Evolutionary conservation across 1,140 invertebrate genomes (phyloP).

Genomic region (Andricus grossulariae): DNA sequence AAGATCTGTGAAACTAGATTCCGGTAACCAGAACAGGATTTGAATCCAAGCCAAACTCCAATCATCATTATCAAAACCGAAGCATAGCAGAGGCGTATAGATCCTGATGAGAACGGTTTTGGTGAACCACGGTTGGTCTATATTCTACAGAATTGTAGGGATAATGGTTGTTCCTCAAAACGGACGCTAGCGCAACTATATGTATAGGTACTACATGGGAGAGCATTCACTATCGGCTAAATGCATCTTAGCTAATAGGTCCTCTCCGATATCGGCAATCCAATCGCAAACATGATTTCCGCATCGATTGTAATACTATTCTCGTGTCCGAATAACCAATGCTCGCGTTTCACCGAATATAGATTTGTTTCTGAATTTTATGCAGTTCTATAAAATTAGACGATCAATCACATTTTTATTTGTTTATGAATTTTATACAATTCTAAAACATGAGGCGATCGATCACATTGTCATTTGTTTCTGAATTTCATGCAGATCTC

Average conservation of each 20-base stretch:
- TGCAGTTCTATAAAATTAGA: too few species aligned
- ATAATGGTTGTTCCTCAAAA: constrained; percentile 59
- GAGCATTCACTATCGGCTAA: constrained; percentile 46
- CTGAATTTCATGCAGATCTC: too few species aligned
- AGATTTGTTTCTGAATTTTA: too few species aligned
- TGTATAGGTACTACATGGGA: constrained; percentile 22
- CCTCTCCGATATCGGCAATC: constrained; percentile 35
- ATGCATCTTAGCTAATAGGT: constrained; percentile 49
- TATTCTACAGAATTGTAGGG: constrained; percentile 55
- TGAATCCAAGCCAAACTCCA: constrained; percentile 61
- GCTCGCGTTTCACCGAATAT: too few species aligned
- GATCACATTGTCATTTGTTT: too few species aligned
- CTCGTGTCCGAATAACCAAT: too few species aligned
- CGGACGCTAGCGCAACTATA: constrained; percentile 66
- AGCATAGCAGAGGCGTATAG: constrained; percentile 48
- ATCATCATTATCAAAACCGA: constrained; percentile 70
- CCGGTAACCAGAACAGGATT: constrained; percentile 48
- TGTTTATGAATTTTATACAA: too few species aligned
- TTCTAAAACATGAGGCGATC: too few species aligned
- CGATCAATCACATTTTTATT: too few species aligned
- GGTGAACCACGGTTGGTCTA: constrained; percentile 44
- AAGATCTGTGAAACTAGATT: constrained; percentile 46
- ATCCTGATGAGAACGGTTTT: constrained; percentile 56
- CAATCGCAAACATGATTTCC: constrained; percentile 36
- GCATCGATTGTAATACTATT: constrained; percentile 33